Base-by-base conservation (phyloP, 2,888 invertebrate species). In the Hedychridium roseum region DNA sequence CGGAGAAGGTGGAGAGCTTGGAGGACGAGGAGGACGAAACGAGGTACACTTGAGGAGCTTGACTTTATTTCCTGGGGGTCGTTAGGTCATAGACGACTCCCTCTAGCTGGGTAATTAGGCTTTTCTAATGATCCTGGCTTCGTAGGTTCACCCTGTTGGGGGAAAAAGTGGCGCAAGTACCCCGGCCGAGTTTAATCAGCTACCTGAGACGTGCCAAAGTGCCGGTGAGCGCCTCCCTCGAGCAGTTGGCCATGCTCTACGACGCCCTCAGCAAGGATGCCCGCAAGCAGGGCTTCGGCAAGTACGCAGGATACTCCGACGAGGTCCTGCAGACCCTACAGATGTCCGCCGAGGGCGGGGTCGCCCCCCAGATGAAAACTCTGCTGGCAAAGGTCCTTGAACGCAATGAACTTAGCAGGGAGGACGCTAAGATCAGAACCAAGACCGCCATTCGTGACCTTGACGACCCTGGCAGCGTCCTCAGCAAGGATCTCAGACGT, bases 211-310 rank as follows among this genome's bases (percentile, higher is more conserved):
- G 81, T 0, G 79, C 81, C n/a, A 84, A 82, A 64, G 78, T 81
- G 1, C 85, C 86, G 34, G 79, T 85, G 1, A 86, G 84, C 0
- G 79, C 80, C 1, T 83, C 87, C 0, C 85, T 87, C 49, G 79
- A 87, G 38, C 82, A 86, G 35, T 73, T 88, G 37, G 70, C 87
- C 47, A 76, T 84, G 15, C 70, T 88, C 20, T 88, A 88, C 67
- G 88, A 88, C 59, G 80, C 84, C 3, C 64, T 88, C 37, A 87
- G 86, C 69, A 84, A 87, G 54, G 88, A 88, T 50, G 84, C 87
- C 1, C 87, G 87, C 68, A 84, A 80, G 47, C 82, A 86, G 58
- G 82, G 83, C 23, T 80, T 87, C 3, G 85, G 84, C 2, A 86
- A 86, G 60, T 88, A 81, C 60, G 80, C 81, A 82, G 88, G 88